Percentiles rank a stretch among this genome's conserved stretches.
phyloP scores from a whole-genome alignment of 2,113 vertebrate species.

The Callipepla californica region DNA sequence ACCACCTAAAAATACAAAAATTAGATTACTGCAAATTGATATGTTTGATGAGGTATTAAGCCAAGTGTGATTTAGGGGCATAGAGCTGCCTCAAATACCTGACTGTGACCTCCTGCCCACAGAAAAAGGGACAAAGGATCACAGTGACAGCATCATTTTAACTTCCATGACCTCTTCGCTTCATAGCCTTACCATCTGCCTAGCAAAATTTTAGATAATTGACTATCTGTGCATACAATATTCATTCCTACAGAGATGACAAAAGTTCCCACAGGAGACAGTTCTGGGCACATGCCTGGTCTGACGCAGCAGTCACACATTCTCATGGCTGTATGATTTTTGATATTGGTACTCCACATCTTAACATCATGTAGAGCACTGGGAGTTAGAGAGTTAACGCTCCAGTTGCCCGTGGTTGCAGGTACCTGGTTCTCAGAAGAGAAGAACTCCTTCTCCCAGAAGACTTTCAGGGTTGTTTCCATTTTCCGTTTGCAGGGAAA shows the following conservation, averaged over 20 bases:
- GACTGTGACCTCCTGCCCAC: background rate
- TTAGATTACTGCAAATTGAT: background rate
- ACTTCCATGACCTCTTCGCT: background rate
- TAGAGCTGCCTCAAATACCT: background rate
- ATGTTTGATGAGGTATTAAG: background rate
- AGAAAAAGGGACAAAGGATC: background rate
- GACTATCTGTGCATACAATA: background rate
- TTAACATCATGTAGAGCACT: too few species aligned
- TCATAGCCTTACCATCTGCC: background rate
- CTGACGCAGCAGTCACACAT: background rate
- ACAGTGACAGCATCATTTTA: background rate
- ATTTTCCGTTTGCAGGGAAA: too few species aligned
- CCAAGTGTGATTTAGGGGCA: background rate
- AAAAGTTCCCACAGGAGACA: background rate
- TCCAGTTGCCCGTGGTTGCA: too few species aligned
- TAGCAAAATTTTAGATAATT: background rate
- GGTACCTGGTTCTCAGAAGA: too few species aligned
- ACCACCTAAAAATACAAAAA: constrained; percentile 72
- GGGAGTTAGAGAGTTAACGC: too few species aligned
- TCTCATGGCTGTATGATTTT: too few species aligned
- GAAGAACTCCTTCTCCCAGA: too few species aligned
- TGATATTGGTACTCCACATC: too few species aligned
- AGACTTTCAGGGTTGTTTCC: too few species aligned
- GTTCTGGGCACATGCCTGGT: background rate
- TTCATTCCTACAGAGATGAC: background rate